Base-by-base conservation (phyloP, 2,888 invertebrate species). In the Acanthosepion pharaonis region DNA sequence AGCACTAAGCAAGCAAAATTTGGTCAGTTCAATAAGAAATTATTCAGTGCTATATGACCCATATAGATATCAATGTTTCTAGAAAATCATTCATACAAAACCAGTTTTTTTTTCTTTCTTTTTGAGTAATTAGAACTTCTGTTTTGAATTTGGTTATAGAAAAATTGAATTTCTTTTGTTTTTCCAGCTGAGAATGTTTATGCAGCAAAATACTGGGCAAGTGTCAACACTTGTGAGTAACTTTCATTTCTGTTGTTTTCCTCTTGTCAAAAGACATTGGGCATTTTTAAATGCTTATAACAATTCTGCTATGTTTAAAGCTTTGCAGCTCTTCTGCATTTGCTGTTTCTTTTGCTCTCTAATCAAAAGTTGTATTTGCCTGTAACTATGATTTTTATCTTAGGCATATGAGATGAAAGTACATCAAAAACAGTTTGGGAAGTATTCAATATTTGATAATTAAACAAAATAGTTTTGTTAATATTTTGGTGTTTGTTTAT, bases 111-210 rank as follows among this genome's bases (percentile, higher is more conserved):
- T 9, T 53, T 42, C 9, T 55, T 59, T 23, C 59, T 6, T 59
- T 59, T 59, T 59, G 59, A 23, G 20, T 59, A 59, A 20, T 59
- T 59, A 59, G 59, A 59, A 20, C 59, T 59, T 15, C 20, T 55
- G 55, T 55, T 55, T 55, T 18, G 55, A 55, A 55, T 55, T 9
- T 59, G 23, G 59, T 59, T 78, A n/a, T n/a, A 15, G 78, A 78
- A 78, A 78, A 33, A 6, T 18, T n/a, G n/a, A 11, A n/a, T 48
- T 49, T 48, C 64, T 94, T 28, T 53, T 64, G n/a, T 64, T 11
- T 64, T 94, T 94, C 25, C 59, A 94, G 94, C 25, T 93, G 49
- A 93, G 53, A n/a, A 93, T 93, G 93, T 93, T 93, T 93, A 93
- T 93, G 93, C 93, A 93, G 11, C 93, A 48, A 93, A 93, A 28